Base-by-base conservation (phyloP, 2,797 vertebrate genomes). In the Dipus sagitta region DNA sequence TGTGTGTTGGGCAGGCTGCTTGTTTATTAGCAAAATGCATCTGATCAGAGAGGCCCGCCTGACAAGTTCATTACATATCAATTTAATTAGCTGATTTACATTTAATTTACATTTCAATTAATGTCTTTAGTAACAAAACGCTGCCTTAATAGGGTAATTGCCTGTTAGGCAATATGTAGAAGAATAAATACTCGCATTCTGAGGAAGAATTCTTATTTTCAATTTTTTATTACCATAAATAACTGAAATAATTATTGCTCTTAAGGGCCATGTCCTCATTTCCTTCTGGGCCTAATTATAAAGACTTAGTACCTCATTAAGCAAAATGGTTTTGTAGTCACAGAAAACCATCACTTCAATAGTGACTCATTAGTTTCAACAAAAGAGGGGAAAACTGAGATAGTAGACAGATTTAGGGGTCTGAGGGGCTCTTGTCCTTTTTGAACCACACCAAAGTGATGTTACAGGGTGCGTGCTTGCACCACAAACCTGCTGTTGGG, bases 51-150 rank as follows among this genome's bases (percentile, higher is more conserved):
- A 97, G 97, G 98, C 97, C 97, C 88, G 96, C 97, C 97, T 98
- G 98, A 98, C 98, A 98, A 98, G 97, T 98, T 98, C 98, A 98
- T 98, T 98, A 98, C 98, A 97, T 98, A 98, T 98, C 98, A 98
- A 98, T 98, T 98, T 98, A 98, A 98, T 98, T 98, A 98, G 98
- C 98, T 98, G 98, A 98, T 98, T 98, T 98, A 98, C 98, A 98
- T 98, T 98, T 98, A 98, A 98, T 98, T 98, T 98, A 98, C 98
- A 98, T 98, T 98, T 98, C 98, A 98, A 98, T 98, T 98, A 98
- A 98, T 98, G 98, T 98, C 98, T 98, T 98, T 98, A 98, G 98
- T 97, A 98, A 98, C 98, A 98, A 98, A 98, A 98, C 32, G 92
- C 98, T 96, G 97, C 96, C 96, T 98, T 98, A 98, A 98, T 98